These are phyloP conservation scores for Dinomys branickii DNA, from an alignment of 2,113 vertebrate genomes.

Conservation along the genomic window DNA sequence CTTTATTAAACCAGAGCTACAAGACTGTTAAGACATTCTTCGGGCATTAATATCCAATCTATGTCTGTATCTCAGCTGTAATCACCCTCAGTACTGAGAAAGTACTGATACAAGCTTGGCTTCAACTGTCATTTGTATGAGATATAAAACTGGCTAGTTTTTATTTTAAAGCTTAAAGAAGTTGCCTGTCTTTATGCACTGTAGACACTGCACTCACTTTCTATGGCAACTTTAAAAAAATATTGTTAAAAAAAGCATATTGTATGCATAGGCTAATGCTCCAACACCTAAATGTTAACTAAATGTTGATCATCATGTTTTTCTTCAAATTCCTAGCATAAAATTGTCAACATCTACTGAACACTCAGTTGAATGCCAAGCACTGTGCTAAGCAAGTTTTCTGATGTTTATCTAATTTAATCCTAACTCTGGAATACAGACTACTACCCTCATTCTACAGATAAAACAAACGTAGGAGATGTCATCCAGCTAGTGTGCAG, in stretches of 20 bases:
- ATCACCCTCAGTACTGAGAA: background rate
- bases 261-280: background rate
- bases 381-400: background rate
- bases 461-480: slow-evolving; percentile 19
- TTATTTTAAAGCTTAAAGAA: slow-evolving; percentile 29
- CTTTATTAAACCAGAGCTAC: slow-evolving; percentile 3
- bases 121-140: slow-evolving; percentile 9
- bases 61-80: slow-evolving; percentile 17
- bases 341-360: slow-evolving; percentile 12
- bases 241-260: too few species aligned
- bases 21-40: slow-evolving; percentile 34
- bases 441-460: slow-evolving; percentile 32
- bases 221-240: slow-evolving; percentile 37
- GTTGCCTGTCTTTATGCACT: background rate
- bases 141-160: slow-evolving; percentile 49
- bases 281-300: background rate
- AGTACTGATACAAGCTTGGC: background rate
- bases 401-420: slow-evolving; percentile 19
- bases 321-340: background rate
- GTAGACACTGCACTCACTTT: background rate
- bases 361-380: background rate
- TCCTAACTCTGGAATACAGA: slow-evolving; percentile 22
- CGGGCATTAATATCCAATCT: slow-evolving; percentile 37
- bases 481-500: background rate
- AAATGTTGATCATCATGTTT: background rate